Conservation (phyloP, 1,140 invertebrate species). For the Chrysoperla carnea region DNA sequence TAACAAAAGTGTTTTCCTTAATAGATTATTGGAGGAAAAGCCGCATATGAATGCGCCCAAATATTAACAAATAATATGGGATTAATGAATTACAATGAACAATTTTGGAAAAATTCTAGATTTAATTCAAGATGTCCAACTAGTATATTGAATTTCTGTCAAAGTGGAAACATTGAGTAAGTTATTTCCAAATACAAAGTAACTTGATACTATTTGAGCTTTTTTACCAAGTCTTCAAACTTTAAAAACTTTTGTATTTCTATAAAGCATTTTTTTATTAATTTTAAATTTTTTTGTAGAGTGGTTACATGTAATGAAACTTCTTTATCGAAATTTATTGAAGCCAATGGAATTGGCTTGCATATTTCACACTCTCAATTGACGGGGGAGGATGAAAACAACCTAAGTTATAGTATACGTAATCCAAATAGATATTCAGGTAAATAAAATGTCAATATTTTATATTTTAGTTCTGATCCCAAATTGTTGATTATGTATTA, state of each 20-base stretch:
- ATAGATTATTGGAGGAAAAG: slow-evolving; percentile 29
- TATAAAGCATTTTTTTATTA: too few relatives aligned
- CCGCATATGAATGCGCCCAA: slow-evolving; percentile 28
- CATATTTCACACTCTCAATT: slow-evolving; percentile 6
- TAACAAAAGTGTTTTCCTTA: too few relatives aligned
- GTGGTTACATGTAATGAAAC: slow-evolving; percentile 35
- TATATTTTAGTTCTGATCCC: too few relatives aligned
- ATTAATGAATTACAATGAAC: slow-evolving; percentile 24
- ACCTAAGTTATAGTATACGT: too few relatives aligned
- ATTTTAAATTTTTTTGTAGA: slow-evolving; percentile 13
- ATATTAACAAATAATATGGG: slow-evolving; percentile 24
- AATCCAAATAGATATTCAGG: slow-evolving; percentile 3
- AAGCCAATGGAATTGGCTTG: slow-evolving; percentile 34
- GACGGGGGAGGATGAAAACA: too few relatives aligned
- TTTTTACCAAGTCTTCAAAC: too few relatives aligned
- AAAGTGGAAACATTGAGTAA: slow-evolving; percentile 9
- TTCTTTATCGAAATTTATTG: slow-evolving; percentile 30
- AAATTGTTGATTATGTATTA: too few relatives aligned
- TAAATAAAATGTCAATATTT: slow-evolving; percentile 11
- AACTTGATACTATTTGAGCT: too few relatives aligned
- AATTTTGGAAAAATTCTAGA: slow-evolving; percentile 31
- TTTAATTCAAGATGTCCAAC: slow-evolving; percentile 29
- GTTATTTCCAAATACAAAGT: too few relatives aligned
- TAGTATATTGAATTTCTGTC: slow-evolving; percentile 16
- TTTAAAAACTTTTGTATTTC: too few relatives aligned